phyloP scores from a whole-genome alignment of 2,113 vertebrate genomes.

The Microtus oregoni region DNA sequence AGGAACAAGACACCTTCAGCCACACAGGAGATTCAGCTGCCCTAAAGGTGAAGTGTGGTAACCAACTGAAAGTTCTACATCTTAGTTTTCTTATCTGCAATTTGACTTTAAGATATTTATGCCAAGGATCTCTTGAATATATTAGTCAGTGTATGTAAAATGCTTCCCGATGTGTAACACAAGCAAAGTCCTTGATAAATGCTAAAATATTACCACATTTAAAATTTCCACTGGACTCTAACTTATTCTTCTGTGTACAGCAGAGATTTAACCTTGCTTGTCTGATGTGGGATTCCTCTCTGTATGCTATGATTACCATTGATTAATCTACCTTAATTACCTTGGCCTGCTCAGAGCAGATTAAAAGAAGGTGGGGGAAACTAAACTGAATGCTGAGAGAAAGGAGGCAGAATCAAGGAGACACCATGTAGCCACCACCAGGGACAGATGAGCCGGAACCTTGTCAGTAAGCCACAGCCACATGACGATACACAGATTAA shows the following conservation, averaged over 20 bases:
- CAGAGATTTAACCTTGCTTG: neutral
- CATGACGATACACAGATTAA: too few species aligned
- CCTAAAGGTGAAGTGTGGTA: neutral
- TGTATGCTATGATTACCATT: too few species aligned
- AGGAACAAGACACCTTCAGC: neutral
- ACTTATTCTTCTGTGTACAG: neutral
- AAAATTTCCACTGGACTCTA: neutral
- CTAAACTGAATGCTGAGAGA: too few species aligned
- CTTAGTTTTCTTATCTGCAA: neutral
- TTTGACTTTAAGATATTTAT: neutral
- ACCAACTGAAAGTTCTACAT: neutral
- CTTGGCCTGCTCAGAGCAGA: too few species aligned
- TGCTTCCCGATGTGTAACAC: neutral
- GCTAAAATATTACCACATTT: neutral
- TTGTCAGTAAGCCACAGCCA: too few species aligned
- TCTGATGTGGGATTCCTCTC: too few species aligned
- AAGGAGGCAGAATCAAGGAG: too few species aligned
- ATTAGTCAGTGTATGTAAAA: constrained; percentile 21
- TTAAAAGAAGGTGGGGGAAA: too few species aligned
- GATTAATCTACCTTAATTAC: too few species aligned
- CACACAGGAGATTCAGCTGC: neutral
- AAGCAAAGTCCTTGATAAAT: neutral
- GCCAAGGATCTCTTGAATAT: neutral
- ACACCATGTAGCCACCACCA: too few species aligned
- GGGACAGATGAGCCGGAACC: too few species aligned